Base-by-base conservation (phyloP, 2,797 vertebrate species). In the Aselliscus stoliczkanus region DNA sequence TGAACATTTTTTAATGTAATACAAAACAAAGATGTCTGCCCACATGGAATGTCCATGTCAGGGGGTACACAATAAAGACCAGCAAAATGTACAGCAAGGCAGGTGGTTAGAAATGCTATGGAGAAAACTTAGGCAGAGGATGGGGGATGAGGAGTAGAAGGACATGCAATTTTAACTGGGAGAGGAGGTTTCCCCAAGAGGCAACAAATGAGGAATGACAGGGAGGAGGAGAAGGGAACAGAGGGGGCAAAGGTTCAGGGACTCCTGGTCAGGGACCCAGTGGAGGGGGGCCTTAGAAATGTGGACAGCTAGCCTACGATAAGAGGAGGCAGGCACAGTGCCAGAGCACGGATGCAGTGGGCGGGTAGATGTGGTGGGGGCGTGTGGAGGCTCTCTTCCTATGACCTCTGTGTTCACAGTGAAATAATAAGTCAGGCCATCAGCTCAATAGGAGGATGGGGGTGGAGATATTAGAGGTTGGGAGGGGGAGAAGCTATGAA, bases 301-400 rank as follows among this genome's bases (percentile, higher is more conserved):
- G 0, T 44, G 15, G 47, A 13, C n/a, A 17, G 39, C 3, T 56
- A 29, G 10, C 31, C 27, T 4, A 37, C 11, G 2, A 12, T 6
- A 52, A 72, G 23, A 7, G n/a, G 44, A 29, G 54, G 25, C 52
- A 13, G 7, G 20, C 4, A 4, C 29, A 34, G 17, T 6, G 3
- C 42, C n/a, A 5, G 25, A 20, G 18, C 5, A 0, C 11, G 29
- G 29, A 50, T 5, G 3, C 34, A 10, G 29, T 7, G 42, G 50
- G 47, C 0, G 0, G 77, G 34, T 2, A 3, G 62, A 27, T 9
- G 6, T 8, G 0, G 11, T 12, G 20, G 42, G 29, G 73, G 13
- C 0, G 1, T 0, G 0, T 14, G 31, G 54, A n/a, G 7, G 1
- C 14, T 60, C 47, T 56, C 31, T 62, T 20, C n/a, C 9, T 4